Base-by-base conservation (phyloP, 2,888 invertebrate species). In the Drosophila prostipennis region DNA sequence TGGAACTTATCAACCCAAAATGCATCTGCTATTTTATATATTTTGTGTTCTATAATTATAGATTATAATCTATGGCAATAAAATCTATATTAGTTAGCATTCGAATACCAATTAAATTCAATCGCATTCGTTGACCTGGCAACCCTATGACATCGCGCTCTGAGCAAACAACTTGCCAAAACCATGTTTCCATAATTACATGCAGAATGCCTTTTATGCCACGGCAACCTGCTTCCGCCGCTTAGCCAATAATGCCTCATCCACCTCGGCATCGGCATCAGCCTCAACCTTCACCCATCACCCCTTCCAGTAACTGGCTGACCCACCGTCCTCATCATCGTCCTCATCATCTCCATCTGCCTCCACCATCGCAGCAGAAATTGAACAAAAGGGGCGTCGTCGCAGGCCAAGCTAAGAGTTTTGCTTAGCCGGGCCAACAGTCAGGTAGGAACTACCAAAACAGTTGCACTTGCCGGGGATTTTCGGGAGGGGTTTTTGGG, bases 161-260 rank as follows among this genome's bases (percentile, higher is more conserved):
- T 76, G 80, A 58, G 61, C 54, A 72, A 69, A 53, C 63, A 74
- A 68, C 71, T 78, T 80, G 85, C 87, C 87, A 84, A 82, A 82
- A 87, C 71, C 87, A 89, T 89, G 87, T 89, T 81, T 76, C 86
- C 89, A 85, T 89, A 87, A 89, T 89, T 87, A 89, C 87, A 87
- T 87, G 87, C 87, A 87, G 79, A 89, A 80, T 89, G 85, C 67
- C 79, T 68, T 67, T 63, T 72, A 53, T 40, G 61, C 37, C 65
- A 63, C 52, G 26, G 45, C 68, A 59, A 48, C 64, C 56, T 68
- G 85, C 74, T 78, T 76, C 87, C 57, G 63, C 69, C 61, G 79
- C 78, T 79, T 77, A 68, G 60, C 67, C 83, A 76, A 60, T 72
- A 82, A 60, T 74, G 74, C 54, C 59, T 69, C 51, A 55, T 37